Evolutionary conservation across 1,140 invertebrate species (phyloP).

Genomic region (Drosophila obscura): DNA sequence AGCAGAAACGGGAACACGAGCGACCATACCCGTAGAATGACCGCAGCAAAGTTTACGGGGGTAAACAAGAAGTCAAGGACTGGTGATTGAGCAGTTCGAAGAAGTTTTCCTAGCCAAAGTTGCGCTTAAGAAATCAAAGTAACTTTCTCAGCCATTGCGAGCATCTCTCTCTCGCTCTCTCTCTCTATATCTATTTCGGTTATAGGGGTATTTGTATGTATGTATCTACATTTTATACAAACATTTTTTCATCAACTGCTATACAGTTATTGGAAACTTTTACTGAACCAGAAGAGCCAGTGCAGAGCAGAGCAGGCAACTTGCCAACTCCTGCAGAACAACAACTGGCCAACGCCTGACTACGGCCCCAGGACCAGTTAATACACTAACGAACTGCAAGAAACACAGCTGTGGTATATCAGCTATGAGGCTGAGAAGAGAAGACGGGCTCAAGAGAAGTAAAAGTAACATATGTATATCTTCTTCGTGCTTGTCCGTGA

Average conservation of each 20-base stretch:
- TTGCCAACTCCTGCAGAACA: conserved; percentile 36
- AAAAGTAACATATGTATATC: too few species aligned
- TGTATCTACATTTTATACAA: conserved; percentile 14
- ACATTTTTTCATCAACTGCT: conserved; percentile 71
- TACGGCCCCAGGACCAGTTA: conserved; percentile 28
- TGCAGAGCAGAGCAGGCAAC: conserved; percentile 19
- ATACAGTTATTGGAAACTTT: conserved; percentile 76
- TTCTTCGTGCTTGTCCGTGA: too few species aligned
- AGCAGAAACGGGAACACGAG: conserved; percentile 21
- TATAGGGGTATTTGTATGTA: not conserved
- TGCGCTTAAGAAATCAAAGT: conserved; percentile 77
- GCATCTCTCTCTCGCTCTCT: conserved; percentile 1
- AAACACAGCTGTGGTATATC: not conserved
- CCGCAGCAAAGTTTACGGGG: conserved; percentile 32
- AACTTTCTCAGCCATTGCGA: conserved; percentile 54
- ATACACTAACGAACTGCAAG: conserved; percentile 38
- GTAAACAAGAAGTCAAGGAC: conserved; percentile 50
- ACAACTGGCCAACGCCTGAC: conserved; percentile 43
- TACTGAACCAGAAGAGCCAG: conserved; percentile 3
- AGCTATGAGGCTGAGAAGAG: not conserved
- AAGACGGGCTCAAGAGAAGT: not conserved
- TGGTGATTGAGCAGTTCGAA: conserved; percentile 67
- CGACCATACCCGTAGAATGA: conserved; percentile 2
- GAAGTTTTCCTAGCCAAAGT: conserved; percentile 66
- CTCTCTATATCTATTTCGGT: not conserved